Conservation (phyloP, 2,113 vertebrate genomes). For the Oreocharis arfaki region DNA sequence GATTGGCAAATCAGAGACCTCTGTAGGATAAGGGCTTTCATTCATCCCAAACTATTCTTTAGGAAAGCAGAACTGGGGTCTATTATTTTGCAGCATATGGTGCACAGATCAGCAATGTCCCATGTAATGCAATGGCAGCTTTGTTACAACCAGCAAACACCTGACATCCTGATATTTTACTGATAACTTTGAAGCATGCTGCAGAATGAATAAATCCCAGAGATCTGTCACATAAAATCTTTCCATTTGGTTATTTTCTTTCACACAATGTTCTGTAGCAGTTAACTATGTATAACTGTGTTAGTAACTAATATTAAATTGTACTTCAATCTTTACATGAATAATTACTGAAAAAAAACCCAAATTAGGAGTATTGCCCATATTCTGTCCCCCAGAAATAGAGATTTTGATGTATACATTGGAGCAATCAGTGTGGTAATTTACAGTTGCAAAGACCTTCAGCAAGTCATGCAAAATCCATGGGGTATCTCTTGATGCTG, state of each 20-base stretch:
- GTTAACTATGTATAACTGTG: not conserved
- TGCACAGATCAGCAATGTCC: not conserved
- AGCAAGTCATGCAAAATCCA: not conserved
- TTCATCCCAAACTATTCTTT: not conserved
- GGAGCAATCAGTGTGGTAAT: not conserved
- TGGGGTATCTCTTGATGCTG: not conserved
- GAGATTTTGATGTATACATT: not conserved
- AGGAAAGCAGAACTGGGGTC: not conserved
- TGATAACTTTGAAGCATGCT: not conserved
- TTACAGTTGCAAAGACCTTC: not conserved
- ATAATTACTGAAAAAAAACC: not conserved
- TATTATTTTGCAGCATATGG: not conserved
- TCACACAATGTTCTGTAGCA: not conserved
- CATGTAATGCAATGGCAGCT: not conserved
- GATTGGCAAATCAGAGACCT: not conserved
- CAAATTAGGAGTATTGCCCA: not conserved
- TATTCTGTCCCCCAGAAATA: not conserved
- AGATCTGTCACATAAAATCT: not conserved
- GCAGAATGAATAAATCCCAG: not conserved
- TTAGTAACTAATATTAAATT: slow-evolving; percentile 17
- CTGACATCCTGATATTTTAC: not conserved
- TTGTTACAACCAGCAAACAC: not conserved
- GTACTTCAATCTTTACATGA: not conserved
- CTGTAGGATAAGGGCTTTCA: not conserved
- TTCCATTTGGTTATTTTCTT: not conserved